Evolutionary conservation across 2,888 invertebrate genomes (phyloP), one percentile per base, ranked within the genome.

Genomic region (Phanerotoma sp.): DNA sequence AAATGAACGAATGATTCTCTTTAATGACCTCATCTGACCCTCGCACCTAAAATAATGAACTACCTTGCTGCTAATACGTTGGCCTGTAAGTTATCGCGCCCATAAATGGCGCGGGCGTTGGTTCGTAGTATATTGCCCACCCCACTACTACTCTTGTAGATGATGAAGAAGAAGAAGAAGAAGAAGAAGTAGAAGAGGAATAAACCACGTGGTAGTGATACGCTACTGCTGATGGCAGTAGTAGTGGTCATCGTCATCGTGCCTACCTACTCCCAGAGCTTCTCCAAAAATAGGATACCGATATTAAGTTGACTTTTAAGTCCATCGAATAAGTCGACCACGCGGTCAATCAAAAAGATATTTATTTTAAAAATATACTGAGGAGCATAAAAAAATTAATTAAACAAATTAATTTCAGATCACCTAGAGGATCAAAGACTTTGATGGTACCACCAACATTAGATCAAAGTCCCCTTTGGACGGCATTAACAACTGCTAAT

Each of bases 381-480:
- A n/a, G n/a, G n/a, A n/a, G n/a, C n/a, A n/a, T n/a, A n/a, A 13
- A 3, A 38, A 35, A 15, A 21, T 18, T 15, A 15, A 2, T 28
- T 30, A 28, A 51, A 40, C 20, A 40, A 25, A 4, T 18, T 45
- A 5, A 15, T 33, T 30, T 21, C 21, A 77, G 76, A 68, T 76
- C 75, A 60, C 74, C 74, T 32, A 63, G 72, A 56, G 64, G 66
- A 51, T 69, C 73, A 9, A 68, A 70, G 62, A 62, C 71, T 22
- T 60, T 62, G 62, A 71, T 71, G 60, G 62, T 62, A 32, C 70
- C 74, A 51, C 64, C 67, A 38, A 67, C 81, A 32, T 80, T 83
- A 54, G 85, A 83, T 77, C 87, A 87, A 69, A 88, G 89, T 60
- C 91, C 91, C 46, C 81, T 91, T 62, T 91, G 91, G 91, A 89